Base-by-base conservation (phyloP, 2,797 vertebrate species). In the Peromyscus eremicus region DNA sequence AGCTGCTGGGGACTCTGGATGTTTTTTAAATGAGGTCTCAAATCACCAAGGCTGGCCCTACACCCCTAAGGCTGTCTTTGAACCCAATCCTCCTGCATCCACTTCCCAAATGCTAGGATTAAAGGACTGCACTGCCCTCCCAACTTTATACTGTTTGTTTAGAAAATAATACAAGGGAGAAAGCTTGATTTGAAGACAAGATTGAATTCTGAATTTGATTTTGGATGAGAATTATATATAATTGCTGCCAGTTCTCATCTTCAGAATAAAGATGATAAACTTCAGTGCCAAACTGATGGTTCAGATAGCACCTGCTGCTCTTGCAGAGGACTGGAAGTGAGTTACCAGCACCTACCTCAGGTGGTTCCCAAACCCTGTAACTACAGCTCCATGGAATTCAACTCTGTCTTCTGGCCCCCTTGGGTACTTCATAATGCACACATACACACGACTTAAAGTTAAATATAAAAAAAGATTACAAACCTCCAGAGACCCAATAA, bases 91-190 rank as follows among this genome's bases (percentile, higher is more conserved):
- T 87, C 68, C 23, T 17, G 46, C 32, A 19, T 85, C 29, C 1
- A 14, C 29, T 25, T 46, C 27, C 32, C 34, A 86, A 87, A 11
- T 55, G 32, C 68, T 40, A 64, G 34, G 13, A 55, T 37, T 52
- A 49, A 27, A 52, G 34, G 66, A 49, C 64, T 16, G 6, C 46
- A n/a, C 46, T 52, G 3, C 12, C 83, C 46, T 71, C 46, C 34
- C 21, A n/a, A 23, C 66, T 37, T 55, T 71, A 16, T 52, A n/a
- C 27, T 52, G 21, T 73, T 92, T 86, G 11, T 77, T 93, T 89
- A 91, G 60, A 91, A 94, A 89, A 80, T 34, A 94, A 94, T 68
- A 16, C 5, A 68, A 86, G 94, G 89, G 46, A 79, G 75, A 70
- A 92, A 84, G 34, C 73, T 49, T 60, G 62, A 21, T 92, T 84